These are phyloP conservation scores for Geococcyx californianus DNA, from an alignment of 2,113 vertebrate species.

Conservation along the genomic window DNA sequence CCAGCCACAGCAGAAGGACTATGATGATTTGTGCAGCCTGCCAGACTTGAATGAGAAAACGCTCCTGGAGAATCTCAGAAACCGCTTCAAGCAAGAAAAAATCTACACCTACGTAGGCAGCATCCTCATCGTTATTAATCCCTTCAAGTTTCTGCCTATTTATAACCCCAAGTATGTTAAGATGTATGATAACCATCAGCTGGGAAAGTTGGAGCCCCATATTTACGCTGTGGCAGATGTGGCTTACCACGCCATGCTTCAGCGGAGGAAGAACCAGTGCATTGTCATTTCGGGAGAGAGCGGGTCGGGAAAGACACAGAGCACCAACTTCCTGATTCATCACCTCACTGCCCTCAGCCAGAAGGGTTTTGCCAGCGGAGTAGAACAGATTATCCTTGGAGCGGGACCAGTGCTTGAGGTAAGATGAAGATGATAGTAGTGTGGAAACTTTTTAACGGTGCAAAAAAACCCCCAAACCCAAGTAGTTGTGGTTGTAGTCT, in stretches of 20 bases:
- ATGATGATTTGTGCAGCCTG: conserved; percentile 90
- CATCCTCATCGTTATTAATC: conserved; percentile 98
- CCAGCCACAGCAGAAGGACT: conserved; percentile 89
- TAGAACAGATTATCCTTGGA: conserved; percentile 98
- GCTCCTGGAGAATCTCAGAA: conserved; percentile 94
- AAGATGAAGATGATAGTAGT: conserved; percentile 43
- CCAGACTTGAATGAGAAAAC: conserved; percentile 94
- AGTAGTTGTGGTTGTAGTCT: background rate
- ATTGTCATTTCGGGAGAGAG: conserved; percentile 98
- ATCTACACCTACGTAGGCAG: conserved; percentile 98
- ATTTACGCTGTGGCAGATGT: conserved; percentile 97
- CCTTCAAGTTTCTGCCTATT: conserved; percentile 98
- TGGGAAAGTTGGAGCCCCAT: conserved; percentile 95
- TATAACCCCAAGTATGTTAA: conserved; percentile 99
- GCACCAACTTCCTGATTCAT: conserved; percentile 99
- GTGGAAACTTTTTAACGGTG: background rate
- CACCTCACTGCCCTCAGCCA: conserved; percentile 98
- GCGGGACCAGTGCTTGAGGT: conserved; percentile 98
- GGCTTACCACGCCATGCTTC: conserved; percentile 97
- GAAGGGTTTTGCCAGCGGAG: conserved; percentile 97
- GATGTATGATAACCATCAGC: conserved; percentile 96
- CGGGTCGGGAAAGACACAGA: conserved; percentile 97
- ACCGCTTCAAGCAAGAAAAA: conserved; percentile 94
- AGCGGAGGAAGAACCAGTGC: conserved; percentile 93
- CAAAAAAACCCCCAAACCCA: background rate